These are phyloP conservation scores for Ophion obscuratus DNA, from an alignment of 2,888 invertebrate species.

Conservation along the genomic window DNA sequence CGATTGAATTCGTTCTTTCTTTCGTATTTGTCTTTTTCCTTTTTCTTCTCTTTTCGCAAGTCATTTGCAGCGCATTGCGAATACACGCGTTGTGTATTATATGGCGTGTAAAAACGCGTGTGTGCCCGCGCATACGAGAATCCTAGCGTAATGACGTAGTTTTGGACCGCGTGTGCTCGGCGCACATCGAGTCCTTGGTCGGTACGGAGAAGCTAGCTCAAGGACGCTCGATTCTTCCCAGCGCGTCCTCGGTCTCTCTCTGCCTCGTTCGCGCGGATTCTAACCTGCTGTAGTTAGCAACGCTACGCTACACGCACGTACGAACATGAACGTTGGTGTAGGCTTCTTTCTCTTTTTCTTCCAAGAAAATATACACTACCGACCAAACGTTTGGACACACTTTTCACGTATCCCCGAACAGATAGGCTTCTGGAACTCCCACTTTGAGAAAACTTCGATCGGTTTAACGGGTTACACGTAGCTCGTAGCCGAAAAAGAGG, in stretches of 20 bases:
- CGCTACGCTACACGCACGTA: slow-evolving; percentile 7
- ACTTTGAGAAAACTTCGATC: too few species aligned
- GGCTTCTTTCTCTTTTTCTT: background rate
- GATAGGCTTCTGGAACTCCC: too few species aligned
- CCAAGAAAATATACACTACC: background rate
- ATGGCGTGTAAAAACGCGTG: background rate
- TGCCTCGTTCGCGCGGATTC: slow-evolving; percentile 8
- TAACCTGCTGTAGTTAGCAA: slow-evolving; percentile 1
- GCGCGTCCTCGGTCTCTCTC: slow-evolving; percentile 7
- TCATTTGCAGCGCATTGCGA: background rate
- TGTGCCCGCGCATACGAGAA: background rate
- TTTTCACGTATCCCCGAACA: too few species aligned
- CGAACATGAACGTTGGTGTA: background rate
- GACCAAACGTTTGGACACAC: background rate
- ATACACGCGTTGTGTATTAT: background rate
- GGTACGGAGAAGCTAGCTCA: slow-evolving; percentile 77
- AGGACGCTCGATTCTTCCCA: slow-evolving; percentile 70
- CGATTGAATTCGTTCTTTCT: slow-evolving; percentile 69
- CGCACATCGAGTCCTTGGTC: slow-evolving; percentile 67
- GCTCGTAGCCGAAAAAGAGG: too few species aligned
- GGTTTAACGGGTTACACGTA: too few species aligned
- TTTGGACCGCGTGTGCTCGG: slow-evolving; percentile 31
- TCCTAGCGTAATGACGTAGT: slow-evolving; percentile 49
- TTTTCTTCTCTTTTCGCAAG: slow-evolving; percentile 14
- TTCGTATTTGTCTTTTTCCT: slow-evolving; percentile 4